Conservation (phyloP, 2,888 invertebrate species). For the Doris montereyensis region DNA sequence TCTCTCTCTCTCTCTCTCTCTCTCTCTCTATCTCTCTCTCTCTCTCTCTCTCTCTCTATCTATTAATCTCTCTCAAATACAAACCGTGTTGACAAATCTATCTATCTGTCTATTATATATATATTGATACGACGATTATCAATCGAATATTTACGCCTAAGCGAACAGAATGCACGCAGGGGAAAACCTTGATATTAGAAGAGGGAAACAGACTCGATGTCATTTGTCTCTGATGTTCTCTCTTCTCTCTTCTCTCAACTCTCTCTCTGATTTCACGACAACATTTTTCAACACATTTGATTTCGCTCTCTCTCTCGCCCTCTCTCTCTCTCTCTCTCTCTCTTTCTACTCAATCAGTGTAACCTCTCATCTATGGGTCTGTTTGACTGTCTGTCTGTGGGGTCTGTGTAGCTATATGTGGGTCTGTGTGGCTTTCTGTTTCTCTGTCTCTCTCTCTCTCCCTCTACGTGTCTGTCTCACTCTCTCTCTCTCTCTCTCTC, state of each 20-base stretch:
- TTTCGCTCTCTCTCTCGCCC: not conserved
- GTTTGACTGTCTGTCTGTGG: not conserved
- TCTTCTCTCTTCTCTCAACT: too few species aligned
- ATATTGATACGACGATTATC: too few species aligned
- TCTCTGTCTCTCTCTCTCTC: not conserved
- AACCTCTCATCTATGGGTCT: not conserved
- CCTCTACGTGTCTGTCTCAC: not conserved
- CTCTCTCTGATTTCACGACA: too few species aligned
- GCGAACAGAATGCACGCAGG: too few species aligned
- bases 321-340: not conserved
- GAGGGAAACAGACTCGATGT: too few species aligned
- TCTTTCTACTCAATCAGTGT: not conserved
- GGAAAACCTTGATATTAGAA: too few species aligned
- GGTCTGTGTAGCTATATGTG: not conserved
- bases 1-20: not conserved
- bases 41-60: not conserved
- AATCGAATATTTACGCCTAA: too few species aligned
- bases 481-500: not conserved
- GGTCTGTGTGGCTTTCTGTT: not conserved
- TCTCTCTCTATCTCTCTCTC: slow-evolving; percentile 2
- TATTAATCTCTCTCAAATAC: not conserved
- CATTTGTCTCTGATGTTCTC: too few species aligned
- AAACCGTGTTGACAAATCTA: too few species aligned
- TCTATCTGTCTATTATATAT: too few species aligned
- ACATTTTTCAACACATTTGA: too few species aligned